Base-by-base conservation (phyloP, 2,113 vertebrate genomes). In the Hemichromis elongatus region DNA sequence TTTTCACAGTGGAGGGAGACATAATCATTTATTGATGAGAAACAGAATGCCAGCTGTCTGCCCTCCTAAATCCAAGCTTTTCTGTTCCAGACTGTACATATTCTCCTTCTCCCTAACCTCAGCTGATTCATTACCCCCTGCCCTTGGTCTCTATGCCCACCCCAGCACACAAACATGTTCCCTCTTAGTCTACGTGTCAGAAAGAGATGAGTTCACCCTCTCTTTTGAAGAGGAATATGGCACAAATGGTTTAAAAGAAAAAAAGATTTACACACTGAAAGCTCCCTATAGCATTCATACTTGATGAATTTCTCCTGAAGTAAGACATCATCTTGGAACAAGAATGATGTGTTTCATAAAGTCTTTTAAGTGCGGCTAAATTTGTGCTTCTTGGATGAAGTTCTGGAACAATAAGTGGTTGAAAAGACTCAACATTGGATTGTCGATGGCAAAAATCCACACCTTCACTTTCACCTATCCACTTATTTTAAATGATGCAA, bases 331-430 rank as follows among this genome's bases (percentile, higher is more conserved):
- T 24, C 81, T 45, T 11, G 5, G 84, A 55, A 30, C 55, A 57
- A 84, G 53, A 88, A 75, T 73, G 52, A 92, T 87, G 77, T 33
- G 78, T 80, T 89, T 85, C 81, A 78, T 61, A 42, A 40, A 70
- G 66, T 81, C 88, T 88, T 87, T 90, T 68, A 57, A 85, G 82
- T 83, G 45, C 19, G 80, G 78, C 26, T 79, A 9, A 73, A 68
- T 77, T 84, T 93, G 86, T 86, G 6, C 79, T 85, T 81, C 82
- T 92, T 91, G 90, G 88, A 93, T 19, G 52, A 35, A 9, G 18
- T 61, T 80, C 7, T 86, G 79, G 73, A 50, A 14, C 81, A 82
- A 84, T 73, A 86, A 86, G 79, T 77, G 63, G 66, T 81, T 18
- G 19, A 89, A 77, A 81, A 87, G 88, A 77, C 82, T 80, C 1